These are phyloP conservation scores for Probosciger aterrimus DNA, from an alignment of 2,113 vertebrate species.

Conservation along the genomic window DNA sequence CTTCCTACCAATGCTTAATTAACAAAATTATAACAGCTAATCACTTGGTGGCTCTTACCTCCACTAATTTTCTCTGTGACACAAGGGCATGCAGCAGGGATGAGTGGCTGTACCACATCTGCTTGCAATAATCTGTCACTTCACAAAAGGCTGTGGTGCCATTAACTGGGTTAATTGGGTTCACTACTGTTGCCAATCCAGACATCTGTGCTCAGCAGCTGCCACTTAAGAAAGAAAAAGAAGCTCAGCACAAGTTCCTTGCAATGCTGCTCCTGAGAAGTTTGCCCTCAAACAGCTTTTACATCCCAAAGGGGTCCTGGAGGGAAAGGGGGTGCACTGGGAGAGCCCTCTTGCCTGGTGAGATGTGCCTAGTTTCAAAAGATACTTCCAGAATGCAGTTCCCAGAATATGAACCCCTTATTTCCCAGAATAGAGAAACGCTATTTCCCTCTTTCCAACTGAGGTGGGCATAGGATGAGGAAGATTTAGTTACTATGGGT, in stretches of 20 bases:
- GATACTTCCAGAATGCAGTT: background rate
- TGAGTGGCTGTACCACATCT: background rate
- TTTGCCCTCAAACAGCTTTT: background rate
- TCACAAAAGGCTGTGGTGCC: slow-evolving; percentile 2
- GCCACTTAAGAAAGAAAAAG: background rate
- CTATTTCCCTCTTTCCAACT: background rate
- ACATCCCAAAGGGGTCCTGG: background rate
- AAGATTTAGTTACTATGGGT: background rate
- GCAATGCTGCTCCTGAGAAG: background rate
- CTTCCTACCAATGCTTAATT: background rate
- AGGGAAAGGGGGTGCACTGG: background rate
- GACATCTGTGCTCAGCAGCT: slow-evolving; percentile 44
- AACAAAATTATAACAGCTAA: background rate
- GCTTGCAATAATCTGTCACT: slow-evolving; percentile 37
- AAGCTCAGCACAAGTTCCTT: background rate
- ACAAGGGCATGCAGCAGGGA: background rate
- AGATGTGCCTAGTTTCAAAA: background rate
- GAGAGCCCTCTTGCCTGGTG: background rate
- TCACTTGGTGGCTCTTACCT: background rate
- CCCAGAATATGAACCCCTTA: background rate
- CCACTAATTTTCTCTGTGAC: background rate
- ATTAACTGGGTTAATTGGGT: slow-evolving; percentile 68
- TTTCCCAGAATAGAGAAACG: background rate
- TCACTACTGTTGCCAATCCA: slow-evolving; percentile 19
- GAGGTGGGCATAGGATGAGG: background rate